These are phyloP conservation scores for Drosophila prosaltans DNA, from an alignment of 1,140 invertebrate genomes.

Conservation along the genomic window DNA sequence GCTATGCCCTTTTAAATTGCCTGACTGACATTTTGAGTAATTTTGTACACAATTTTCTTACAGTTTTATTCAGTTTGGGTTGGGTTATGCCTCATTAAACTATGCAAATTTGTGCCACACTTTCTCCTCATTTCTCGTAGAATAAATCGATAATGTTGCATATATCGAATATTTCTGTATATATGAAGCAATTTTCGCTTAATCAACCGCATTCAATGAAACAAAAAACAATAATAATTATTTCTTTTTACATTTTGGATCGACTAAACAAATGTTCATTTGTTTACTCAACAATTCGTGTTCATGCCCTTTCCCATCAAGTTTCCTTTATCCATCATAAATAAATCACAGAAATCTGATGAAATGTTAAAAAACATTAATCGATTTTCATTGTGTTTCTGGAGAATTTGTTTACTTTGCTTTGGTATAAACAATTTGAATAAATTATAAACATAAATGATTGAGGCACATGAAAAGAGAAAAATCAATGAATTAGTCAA, in stretches of 20 bases:
- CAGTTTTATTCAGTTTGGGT: constrained; percentile 42
- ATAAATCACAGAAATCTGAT: constrained; percentile 71
- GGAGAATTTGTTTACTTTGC: constrained; percentile 42
- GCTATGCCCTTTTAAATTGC: constrained; percentile 39
- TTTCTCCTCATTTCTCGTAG: background rate
- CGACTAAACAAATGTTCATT: constrained; percentile 43
- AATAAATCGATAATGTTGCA: constrained; percentile 4
- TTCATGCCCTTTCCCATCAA: constrained; percentile 25
- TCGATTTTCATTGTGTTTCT: constrained; percentile 52
- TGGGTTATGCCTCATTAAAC: constrained; percentile 60
- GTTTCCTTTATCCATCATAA: constrained; percentile 44
- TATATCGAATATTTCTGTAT: constrained; percentile 3
- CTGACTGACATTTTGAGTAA: constrained; percentile 63
- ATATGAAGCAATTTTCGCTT: constrained; percentile 36
- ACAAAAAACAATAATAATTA: constrained; percentile 29
- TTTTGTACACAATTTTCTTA: constrained; percentile 33
- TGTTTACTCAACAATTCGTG: constrained; percentile 61
- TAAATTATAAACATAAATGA: constrained; percentile 60
- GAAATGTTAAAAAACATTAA: constrained; percentile 63
- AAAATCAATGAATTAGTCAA: constrained; percentile 15
- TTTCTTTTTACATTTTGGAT: background rate
- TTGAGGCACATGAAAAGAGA: background rate
- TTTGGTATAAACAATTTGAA: constrained; percentile 52
- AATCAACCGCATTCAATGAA: constrained; percentile 47
- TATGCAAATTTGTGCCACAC: constrained; percentile 34